phyloP scores from a whole-genome alignment of 2,888 invertebrate species.

The Xestia rhomboidea region DNA sequence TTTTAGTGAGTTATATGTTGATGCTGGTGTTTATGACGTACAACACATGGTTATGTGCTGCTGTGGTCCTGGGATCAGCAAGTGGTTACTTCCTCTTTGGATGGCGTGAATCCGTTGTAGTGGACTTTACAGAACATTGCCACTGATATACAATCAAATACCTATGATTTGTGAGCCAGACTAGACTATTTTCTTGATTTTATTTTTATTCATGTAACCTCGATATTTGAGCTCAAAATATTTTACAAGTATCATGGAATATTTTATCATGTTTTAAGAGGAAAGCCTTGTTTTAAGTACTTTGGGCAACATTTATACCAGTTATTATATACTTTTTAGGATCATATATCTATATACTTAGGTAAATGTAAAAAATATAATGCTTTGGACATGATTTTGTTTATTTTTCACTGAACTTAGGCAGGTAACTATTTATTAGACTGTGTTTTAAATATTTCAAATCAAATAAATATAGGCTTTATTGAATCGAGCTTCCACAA shows the following conservation, averaged over 20 bases:
- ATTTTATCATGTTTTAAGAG: constrained; percentile 85
- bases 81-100: constrained; percentile 98
- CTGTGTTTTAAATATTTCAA: neutral
- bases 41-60: constrained; percentile 97
- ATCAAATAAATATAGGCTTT: constrained; percentile 7
- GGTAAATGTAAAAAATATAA: constrained; percentile 80
- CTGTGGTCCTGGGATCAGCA: constrained; percentile 96
- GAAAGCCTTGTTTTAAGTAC: constrained; percentile 80
- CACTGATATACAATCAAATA: constrained; percentile 91
- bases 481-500: neutral
- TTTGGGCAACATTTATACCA: constrained; percentile 85
- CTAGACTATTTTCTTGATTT: constrained; percentile 68
- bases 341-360: constrained; percentile 78
- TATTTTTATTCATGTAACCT: constrained; percentile 74
- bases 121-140: constrained; percentile 98
- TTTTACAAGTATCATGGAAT: constrained; percentile 81
- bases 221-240: constrained; percentile 81
- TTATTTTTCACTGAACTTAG: constrained; percentile 53
- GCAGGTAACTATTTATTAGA: neutral
- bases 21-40: constrained; percentile 99
- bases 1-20: constrained; percentile 97
- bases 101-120: constrained; percentile 98
- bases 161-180: constrained; percentile 61
- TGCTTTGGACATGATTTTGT: constrained; percentile 75
- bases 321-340: constrained; percentile 84